Base-by-base conservation (phyloP, 2,797 vertebrate species). In the Karalla daura region DNA sequence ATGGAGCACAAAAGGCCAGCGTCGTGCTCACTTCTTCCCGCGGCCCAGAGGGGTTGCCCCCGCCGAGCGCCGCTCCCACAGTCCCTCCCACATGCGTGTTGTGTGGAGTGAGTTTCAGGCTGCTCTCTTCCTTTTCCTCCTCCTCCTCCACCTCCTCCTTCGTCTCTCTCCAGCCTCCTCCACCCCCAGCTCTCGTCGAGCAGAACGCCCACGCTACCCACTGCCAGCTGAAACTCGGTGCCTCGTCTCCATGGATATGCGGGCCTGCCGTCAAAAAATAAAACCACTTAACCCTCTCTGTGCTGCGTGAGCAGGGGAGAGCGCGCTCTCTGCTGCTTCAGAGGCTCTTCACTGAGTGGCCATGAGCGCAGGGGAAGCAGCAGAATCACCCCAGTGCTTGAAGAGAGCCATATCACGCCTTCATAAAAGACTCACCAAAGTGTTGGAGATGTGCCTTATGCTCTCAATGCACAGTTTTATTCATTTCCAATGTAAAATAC, bases 231-330 rank as follows among this genome's bases (percentile, higher is more conserved):
- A 59, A 78, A 82, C 81, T 80, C 82, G 43, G 72, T 66, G 76
- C 80, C 81, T 83, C 63, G 91, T 94, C 87, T 88, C 92, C 94
- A 94, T 94, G 93, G 93, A 89, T 90, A 93, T 93, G 55, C 70
- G 71, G 83, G 71, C 81, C 80, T 47, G 70, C 70, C 66, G 68
- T 86, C 71, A 83, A 79, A 88, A n/a, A 90, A 89, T 75, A 88
- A 88, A 84, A 90, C 45, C 85, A 70, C 80, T 90, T 91, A 84
- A 90, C 78, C 83, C 86, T 87, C 65, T 76, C 76, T 70, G 58
- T 82, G 64, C 85, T 76, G 65, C 62, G 67, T 21, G 24, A 76
- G 74, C 60, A 46, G 56, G 15, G 20, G 51, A 75, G 71, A 67
- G 66, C 45, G 45, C 58, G 2, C 1, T 25, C 69, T 70, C 60